Evolutionary conservation across 2,888 invertebrate genomes (phyloP).

Genomic region (Cheilosia vulpina): DNA sequence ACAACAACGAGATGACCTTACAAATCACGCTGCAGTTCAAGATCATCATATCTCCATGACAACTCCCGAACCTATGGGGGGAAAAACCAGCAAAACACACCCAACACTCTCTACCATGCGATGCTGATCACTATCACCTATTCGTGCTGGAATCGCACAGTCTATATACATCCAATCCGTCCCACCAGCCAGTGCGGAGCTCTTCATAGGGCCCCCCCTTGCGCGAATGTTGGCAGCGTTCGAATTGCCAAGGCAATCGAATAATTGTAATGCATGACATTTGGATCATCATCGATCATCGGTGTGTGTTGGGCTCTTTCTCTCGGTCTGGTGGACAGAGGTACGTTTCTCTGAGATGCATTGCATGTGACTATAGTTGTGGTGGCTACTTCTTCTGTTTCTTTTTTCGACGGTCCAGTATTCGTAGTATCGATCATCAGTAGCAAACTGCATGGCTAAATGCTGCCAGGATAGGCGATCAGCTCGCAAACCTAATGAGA

Average conservation of each 20-base stretch:
- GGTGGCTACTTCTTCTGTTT: constrained; percentile 2
- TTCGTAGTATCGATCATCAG: constrained; percentile 71
- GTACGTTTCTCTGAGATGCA: constrained; percentile 16
- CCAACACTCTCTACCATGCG: constrained; percentile 37
- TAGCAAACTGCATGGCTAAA: constrained; percentile 74
- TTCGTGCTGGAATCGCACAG: constrained; percentile 64
- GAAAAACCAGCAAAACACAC: constrained; percentile 25
- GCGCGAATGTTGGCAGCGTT: constrained; percentile 8
- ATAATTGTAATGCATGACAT: constrained; percentile 75
- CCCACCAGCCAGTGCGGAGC: constrained; percentile 29
- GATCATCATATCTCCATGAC: constrained; percentile 75
- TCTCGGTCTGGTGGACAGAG: constrained; percentile 1
- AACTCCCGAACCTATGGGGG: constrained; percentile 59
- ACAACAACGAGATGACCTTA: constrained; percentile 64
- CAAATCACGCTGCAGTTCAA: constrained; percentile 74
- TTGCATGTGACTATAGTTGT: constrained; percentile 38
- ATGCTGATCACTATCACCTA: constrained; percentile 70
- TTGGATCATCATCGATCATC: constrained; percentile 76
- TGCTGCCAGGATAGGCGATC: constrained; percentile 69
- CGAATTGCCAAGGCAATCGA: constrained; percentile 70
- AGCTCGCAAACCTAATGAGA: constrained; percentile 64
- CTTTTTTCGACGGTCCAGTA: constrained; percentile 10
- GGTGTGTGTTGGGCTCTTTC: constrained; percentile 18
- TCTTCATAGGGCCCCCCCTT: constrained; percentile 48
- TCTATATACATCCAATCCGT: not conserved